A percentile compares a stretch with the other conserved stretches of the same genome.
These are phyloP conservation scores for Spatula versicolor DNA, from an alignment of 2,797 vertebrate genomes.

Conservation along the genomic window DNA sequence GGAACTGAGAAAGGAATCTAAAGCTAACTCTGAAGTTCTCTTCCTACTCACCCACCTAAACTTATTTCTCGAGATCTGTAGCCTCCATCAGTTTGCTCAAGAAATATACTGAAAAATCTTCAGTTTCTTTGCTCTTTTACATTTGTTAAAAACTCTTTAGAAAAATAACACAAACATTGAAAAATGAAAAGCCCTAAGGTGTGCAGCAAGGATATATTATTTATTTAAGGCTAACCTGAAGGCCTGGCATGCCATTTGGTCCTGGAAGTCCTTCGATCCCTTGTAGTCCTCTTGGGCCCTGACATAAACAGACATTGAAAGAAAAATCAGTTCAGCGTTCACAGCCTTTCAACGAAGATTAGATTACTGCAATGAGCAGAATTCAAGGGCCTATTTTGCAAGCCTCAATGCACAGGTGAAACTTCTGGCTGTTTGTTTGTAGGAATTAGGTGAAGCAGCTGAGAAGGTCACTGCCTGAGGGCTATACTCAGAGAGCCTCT, in stretches of 20 bases:
- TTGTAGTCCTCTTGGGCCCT: slow-evolving; percentile 82
- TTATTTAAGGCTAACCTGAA: slow-evolving; percentile 77
- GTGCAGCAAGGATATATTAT: neutral
- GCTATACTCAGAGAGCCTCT: neutral
- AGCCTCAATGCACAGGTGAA: neutral
- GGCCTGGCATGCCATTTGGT: slow-evolving; percentile 78
- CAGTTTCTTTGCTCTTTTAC: neutral
- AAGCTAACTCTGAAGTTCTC: neutral
- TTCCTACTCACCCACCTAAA: neutral
- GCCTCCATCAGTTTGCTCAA: neutral
- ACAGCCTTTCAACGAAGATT: neutral
- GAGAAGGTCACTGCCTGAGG: neutral
- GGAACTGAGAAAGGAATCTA: neutral
- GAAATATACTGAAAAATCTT: neutral
- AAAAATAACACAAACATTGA: neutral
- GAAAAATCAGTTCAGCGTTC: neutral
- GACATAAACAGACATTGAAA: neutral
- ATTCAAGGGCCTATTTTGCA: neutral
- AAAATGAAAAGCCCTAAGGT: neutral
- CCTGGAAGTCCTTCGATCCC: slow-evolving; percentile 82
- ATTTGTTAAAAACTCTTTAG: neutral
- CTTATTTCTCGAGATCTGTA: neutral
- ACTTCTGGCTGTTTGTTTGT: neutral
- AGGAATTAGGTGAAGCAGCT: neutral
- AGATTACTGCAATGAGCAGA: neutral